These are phyloP conservation scores for Polietes domitor DNA, from an alignment of 2,888 invertebrate species.

Conservation along the genomic window DNA sequence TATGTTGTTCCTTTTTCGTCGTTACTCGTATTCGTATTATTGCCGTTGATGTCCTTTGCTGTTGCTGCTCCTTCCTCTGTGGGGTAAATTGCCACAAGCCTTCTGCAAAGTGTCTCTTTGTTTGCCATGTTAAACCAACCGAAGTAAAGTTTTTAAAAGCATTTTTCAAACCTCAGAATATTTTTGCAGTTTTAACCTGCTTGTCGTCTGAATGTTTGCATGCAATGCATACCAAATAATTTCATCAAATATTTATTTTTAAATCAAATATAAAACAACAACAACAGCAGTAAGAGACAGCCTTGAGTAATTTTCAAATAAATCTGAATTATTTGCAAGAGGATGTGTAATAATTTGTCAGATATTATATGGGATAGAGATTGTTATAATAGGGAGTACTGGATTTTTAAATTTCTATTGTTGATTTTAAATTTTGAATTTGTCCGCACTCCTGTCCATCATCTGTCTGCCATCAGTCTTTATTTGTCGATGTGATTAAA, in stretches of 20 bases:
- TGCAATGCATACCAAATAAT: background rate
- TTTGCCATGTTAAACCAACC: background rate
- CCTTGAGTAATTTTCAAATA: too few species aligned
- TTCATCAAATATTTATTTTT: background rate
- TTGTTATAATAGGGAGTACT: too few species aligned
- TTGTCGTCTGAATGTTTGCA: background rate
- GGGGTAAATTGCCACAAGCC: background rate
- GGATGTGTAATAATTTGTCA: too few species aligned
- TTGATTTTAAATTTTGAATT: too few species aligned
- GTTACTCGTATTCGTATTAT: background rate
- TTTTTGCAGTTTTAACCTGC: background rate
- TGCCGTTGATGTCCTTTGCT: background rate
- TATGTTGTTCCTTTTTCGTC: background rate
- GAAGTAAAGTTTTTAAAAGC: background rate
- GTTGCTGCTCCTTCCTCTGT: background rate
- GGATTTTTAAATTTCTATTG: too few species aligned
- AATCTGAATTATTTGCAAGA: too few species aligned
- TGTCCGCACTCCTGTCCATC: too few species aligned
- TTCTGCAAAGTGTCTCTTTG: constrained; percentile 13
- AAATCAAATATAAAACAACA: too few species aligned
- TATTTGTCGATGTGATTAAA: too few species aligned
- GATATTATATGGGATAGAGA: too few species aligned
- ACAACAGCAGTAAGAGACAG: too few species aligned
- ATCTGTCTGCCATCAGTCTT: too few species aligned
- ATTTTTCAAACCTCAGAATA: background rate